Evolutionary conservation across 2,888 invertebrate species (phyloP).

Genomic region (Netelia fuscicornis): DNA sequence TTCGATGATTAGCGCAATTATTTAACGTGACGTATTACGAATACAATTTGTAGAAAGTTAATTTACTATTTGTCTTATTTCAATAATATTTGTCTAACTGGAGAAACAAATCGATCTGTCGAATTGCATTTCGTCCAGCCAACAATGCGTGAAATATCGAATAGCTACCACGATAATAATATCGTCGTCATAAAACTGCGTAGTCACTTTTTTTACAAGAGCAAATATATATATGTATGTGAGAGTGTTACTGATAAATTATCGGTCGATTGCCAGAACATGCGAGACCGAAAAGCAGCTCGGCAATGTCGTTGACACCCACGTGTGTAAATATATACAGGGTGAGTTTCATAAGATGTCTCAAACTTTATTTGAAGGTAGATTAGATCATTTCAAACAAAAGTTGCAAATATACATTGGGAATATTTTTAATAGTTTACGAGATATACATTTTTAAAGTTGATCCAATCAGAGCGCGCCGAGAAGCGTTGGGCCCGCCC

Average conservation of each 20-base stretch:
- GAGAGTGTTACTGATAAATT: slow-evolving; percentile 58
- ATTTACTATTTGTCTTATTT: background rate
- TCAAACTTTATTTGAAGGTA: too few relatives aligned
- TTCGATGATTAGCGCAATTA: slow-evolving; percentile 44
- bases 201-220: slow-evolving; percentile 24
- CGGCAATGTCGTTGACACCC: slow-evolving; percentile 62
- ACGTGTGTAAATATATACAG: slow-evolving; percentile 4
- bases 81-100: background rate
- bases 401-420: too few relatives aligned
- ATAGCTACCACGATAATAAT: slow-evolving; percentile 10
- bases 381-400: too few relatives aligned
- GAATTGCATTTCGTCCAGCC: slow-evolving; percentile 7
- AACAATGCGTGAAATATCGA: slow-evolving; percentile 19
- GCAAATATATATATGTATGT: slow-evolving; percentile 19
- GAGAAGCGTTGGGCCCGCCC: too few relatives aligned
- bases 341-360: too few relatives aligned
- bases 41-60: background rate
- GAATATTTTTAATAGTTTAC: too few relatives aligned
- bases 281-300: slow-evolving; percentile 45
- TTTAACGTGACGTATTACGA: slow-evolving; percentile 15
- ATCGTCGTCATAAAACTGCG: slow-evolving; percentile 17
- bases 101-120: slow-evolving; percentile 10
- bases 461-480: too few relatives aligned
- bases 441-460: too few relatives aligned
- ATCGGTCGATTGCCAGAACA: slow-evolving; percentile 60